Evolutionary conservation across 2,888 invertebrate genomes (phyloP).

Genomic region (Sycophila texana): DNA sequence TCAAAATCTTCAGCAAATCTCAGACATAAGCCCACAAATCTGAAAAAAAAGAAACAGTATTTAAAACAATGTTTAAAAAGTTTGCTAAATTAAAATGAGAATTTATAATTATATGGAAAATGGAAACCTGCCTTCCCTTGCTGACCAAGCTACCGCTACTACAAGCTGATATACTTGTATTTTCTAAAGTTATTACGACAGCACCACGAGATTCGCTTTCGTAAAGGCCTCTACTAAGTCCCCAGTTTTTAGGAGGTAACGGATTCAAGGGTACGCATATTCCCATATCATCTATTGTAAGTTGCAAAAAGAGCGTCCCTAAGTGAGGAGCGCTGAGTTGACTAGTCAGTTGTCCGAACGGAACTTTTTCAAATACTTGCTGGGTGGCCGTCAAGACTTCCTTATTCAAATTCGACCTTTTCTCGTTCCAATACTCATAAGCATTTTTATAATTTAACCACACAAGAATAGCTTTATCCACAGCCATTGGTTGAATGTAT

Average conservation of each 20-base stretch:
- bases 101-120: constrained; percentile 1
- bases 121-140: constrained; percentile 82
- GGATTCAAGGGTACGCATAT: constrained; percentile 95
- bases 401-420: constrained; percentile 91
- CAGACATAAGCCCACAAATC: constrained; percentile 92
- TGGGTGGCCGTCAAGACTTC: constrained; percentile 89
- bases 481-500: constrained; percentile 97
- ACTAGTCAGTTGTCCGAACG: constrained; percentile 87
- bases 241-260: constrained; percentile 83
- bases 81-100: constrained; percentile 4
- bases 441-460: constrained; percentile 99
- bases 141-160: constrained; percentile 97
- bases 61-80: neutral
- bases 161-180: constrained; percentile 96
- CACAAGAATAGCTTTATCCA: constrained; percentile 98
- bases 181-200: constrained; percentile 96
- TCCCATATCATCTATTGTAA: constrained; percentile 97
- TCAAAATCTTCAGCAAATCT: constrained; percentile 98
- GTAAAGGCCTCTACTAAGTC: constrained; percentile 80
- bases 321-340: constrained; percentile 87
- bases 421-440: constrained; percentile 99
- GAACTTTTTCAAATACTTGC: constrained; percentile 86
- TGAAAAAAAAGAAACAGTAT: constrained; percentile 71
- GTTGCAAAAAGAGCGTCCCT: constrained; percentile 93
- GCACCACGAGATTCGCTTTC: constrained; percentile 91